Evolutionary conservation across 1,140 invertebrate genomes (phyloP).

Genomic region (Drosophila kanapiae): DNA sequence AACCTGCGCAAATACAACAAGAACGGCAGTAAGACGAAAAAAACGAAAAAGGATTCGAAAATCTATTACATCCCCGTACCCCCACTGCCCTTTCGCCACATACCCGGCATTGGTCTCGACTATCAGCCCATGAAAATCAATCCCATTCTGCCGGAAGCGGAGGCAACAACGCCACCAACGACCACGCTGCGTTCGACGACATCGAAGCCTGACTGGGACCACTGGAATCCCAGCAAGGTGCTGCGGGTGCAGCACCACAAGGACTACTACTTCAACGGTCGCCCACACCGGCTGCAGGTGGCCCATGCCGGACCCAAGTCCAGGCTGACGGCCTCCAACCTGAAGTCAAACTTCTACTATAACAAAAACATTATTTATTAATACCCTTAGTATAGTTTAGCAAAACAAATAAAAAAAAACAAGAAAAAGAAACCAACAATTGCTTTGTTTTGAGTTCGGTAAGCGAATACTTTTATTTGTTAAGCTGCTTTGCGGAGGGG

Average conservation of each 20-base stretch:
- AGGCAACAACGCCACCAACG: conserved; percentile 16
- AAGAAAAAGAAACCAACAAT: conserved; percentile 1
- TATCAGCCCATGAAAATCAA: conserved; percentile 83
- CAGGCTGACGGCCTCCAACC: conserved; percentile 67
- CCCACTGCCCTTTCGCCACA: conserved; percentile 78
- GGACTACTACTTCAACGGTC: conserved; percentile 81
- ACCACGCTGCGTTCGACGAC: conserved; percentile 29
- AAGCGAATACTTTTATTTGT: conserved; percentile 12
- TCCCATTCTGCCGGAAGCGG: conserved; percentile 55
- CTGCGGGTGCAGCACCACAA: conserved; percentile 67
- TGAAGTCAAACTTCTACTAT: conserved; percentile 80
- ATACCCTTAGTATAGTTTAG: conserved; percentile 52
- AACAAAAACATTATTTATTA: conserved; percentile 85
- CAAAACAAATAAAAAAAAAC: conserved; percentile 21
- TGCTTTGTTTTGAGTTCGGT: conserved; percentile 7
- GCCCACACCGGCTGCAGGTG: conserved; percentile 77
- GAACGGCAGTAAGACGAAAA: conserved; percentile 74
- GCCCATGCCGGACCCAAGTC: conserved; percentile 69
- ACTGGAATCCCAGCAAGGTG: conserved; percentile 55
- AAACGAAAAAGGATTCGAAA: conserved; percentile 83
- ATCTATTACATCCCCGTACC: conserved; percentile 84
- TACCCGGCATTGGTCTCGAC: conserved; percentile 78
- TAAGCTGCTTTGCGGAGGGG: conserved; percentile 25
- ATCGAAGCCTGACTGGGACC: conserved; percentile 17
- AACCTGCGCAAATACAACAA: conserved; percentile 74